Percentiles rank a stretch among this genome's conserved stretches.
These are phyloP conservation scores for Dufourea novaeangliae DNA, from an alignment of 1,140 invertebrate genomes.

Conservation along the genomic window DNA sequence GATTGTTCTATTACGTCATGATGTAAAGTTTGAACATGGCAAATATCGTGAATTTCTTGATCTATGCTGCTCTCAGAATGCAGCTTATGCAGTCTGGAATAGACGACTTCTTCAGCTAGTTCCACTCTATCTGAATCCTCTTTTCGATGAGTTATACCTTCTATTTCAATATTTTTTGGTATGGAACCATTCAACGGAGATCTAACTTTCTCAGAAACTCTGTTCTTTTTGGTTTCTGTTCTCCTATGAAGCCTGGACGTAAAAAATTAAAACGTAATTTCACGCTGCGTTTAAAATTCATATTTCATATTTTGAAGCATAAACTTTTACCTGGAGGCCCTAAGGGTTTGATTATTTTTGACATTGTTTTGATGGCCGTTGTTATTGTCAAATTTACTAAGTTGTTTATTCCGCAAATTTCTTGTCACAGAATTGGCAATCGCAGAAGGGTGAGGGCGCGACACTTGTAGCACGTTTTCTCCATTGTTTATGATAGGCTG, in stretches of 20 bases:
- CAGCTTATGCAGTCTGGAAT: constrained; percentile 66
- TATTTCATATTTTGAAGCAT: neutral
- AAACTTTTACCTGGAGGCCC: constrained; percentile 75
- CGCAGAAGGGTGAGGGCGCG: constrained; percentile 69
- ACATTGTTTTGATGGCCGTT: constrained; percentile 61
- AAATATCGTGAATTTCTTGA: constrained; percentile 49
- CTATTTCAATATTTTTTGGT: constrained; percentile 45
- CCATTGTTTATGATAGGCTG: constrained; percentile 74
- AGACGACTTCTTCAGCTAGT: constrained; percentile 64
- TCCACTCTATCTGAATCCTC: constrained; percentile 72
- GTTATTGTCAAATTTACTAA: constrained; percentile 62
- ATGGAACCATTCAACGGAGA: constrained; percentile 47
- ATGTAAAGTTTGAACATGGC: constrained; percentile 42
- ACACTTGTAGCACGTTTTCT: constrained; percentile 71
- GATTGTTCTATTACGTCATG: constrained; percentile 30
- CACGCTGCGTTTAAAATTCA: neutral
- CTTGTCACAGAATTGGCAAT: constrained; percentile 72
- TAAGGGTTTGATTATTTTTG: constrained; percentile 77
- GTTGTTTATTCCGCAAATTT: constrained; percentile 78
- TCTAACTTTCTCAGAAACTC: constrained; percentile 59
- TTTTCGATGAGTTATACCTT: constrained; percentile 68
- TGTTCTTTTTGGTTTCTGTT: constrained; percentile 72
- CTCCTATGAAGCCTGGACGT: constrained; percentile 69
- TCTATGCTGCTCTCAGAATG: constrained; percentile 60
- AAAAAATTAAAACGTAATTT: neutral